Conservation (phyloP, 2,113 vertebrate genomes). For the Microcebus tavaratra region DNA sequence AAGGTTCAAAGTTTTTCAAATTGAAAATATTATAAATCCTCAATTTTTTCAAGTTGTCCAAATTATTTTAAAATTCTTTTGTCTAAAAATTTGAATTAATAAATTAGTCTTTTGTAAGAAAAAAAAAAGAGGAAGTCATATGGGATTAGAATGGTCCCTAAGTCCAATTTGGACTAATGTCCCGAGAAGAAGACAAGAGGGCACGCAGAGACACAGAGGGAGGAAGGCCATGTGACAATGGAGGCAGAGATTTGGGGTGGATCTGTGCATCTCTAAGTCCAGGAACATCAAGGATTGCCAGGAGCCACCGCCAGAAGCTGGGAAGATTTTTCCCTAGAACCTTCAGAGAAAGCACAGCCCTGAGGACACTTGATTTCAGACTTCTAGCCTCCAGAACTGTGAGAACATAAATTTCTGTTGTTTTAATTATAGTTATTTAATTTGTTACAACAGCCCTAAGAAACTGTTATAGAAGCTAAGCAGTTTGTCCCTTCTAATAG, state of each 20-base stretch:
- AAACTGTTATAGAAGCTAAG: neutral
- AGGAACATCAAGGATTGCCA: neutral
- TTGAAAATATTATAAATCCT: neutral
- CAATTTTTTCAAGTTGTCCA: neutral
- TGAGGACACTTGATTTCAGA: neutral
- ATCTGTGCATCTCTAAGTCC: neutral
- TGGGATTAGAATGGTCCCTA: neutral
- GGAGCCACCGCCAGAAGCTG: neutral
- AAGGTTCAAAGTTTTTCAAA: neutral
- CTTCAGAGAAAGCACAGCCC: neutral
- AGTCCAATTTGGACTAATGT: neutral
- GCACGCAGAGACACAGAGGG: neutral
- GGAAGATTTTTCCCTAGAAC: neutral
- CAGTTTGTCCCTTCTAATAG: neutral
- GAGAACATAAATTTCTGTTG: neutral
- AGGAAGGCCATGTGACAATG: neutral
- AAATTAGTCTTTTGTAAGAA: neutral
- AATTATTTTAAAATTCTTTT: conserved; percentile 23
- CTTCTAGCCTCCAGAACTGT: neutral
- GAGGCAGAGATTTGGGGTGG: neutral
- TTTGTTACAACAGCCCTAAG: neutral
- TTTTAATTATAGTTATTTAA: neutral
- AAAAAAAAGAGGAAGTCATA: too few relatives aligned
- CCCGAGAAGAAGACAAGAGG: neutral
- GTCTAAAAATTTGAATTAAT: conserved; percentile 40